Conservation (phyloP, 2,797 vertebrate genomes). For the Champsocephalus gunnari region DNA sequence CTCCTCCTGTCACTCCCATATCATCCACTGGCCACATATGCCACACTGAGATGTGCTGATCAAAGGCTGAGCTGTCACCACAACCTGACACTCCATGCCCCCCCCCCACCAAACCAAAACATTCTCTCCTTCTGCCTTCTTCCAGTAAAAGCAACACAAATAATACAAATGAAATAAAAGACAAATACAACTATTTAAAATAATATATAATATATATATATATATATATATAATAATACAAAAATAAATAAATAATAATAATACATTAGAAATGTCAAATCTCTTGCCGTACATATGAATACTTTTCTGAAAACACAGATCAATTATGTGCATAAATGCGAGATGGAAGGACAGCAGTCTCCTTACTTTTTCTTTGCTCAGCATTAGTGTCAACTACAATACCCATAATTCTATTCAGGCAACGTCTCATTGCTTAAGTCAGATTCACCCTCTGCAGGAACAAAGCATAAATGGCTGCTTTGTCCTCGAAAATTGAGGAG, state of each 20-base stretch:
- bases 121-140: slow-evolving; percentile 11
- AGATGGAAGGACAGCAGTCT: background rate
- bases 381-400: slow-evolving; percentile 52
- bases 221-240: too few species aligned
- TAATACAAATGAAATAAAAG: background rate
- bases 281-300: background rate
- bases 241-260: background rate
- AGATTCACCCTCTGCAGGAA: slow-evolving; percentile 55
- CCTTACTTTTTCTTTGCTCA: slow-evolving; percentile 36
- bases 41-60: slow-evolving; percentile 72
- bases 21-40: slow-evolving; percentile 70
- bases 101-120: slow-evolving; percentile 28
- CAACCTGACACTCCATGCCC: slow-evolving; percentile 66
- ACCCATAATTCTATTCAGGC: slow-evolving; percentile 66
- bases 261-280: background rate
- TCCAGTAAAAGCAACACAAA: slow-evolving; percentile 1
- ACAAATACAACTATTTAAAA: too few species aligned
- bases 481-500: slow-evolving; percentile 76
- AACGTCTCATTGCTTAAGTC: slow-evolving; percentile 58
- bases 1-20: slow-evolving; percentile 68
- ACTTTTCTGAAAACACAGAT: background rate
- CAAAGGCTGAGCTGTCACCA: slow-evolving; percentile 77
- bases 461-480: slow-evolving; percentile 71
- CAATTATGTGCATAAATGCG: background rate
- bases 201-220: too few species aligned